Percentiles rank a stretch among this genome's conserved stretches.
Evolutionary conservation across 2,797 vertebrate species (phyloP).

Genomic region (Coccyzus lansbergi): DNA sequence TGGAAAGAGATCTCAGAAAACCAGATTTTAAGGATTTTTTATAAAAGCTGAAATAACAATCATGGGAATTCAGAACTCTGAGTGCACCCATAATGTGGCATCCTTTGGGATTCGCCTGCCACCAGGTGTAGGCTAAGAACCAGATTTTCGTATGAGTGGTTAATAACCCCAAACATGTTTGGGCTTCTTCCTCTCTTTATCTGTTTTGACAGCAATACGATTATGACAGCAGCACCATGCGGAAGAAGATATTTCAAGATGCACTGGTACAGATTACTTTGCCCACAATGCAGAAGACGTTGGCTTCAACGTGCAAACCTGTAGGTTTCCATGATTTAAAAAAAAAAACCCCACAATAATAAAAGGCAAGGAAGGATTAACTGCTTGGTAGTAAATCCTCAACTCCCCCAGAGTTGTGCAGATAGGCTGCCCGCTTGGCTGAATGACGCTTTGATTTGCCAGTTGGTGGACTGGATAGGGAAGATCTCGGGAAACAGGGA

Average conservation of each 20-base stretch:
- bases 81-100: neutral
- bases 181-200: conserved; percentile 22
- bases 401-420: rapidly evolving
- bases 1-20: neutral
- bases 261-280: conserved; percentile 88
- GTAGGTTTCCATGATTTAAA: conserved; percentile 76
- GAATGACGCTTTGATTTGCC: neutral
- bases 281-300: conserved; percentile 87
- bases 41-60: neutral
- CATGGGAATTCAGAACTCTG: neutral
- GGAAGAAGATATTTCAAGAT: conserved; percentile 90
- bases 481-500: neutral
- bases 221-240: conserved; percentile 92
- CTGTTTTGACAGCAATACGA: conserved; percentile 88
- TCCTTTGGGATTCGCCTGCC: neutral
- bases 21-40: neutral
- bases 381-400: neutral
- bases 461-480: neutral
- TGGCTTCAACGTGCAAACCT: conserved; percentile 84
- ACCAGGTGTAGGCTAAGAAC: neutral
- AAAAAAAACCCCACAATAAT: rapidly evolving
- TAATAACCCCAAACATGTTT: neutral
- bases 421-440: neutral
- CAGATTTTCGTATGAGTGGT: neutral
- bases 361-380: neutral